A percentile compares a stretch with the other conserved stretches of the same genome.
Conservation (phyloP, 2,797 vertebrate species). For the Aldrovandia affinis region DNA sequence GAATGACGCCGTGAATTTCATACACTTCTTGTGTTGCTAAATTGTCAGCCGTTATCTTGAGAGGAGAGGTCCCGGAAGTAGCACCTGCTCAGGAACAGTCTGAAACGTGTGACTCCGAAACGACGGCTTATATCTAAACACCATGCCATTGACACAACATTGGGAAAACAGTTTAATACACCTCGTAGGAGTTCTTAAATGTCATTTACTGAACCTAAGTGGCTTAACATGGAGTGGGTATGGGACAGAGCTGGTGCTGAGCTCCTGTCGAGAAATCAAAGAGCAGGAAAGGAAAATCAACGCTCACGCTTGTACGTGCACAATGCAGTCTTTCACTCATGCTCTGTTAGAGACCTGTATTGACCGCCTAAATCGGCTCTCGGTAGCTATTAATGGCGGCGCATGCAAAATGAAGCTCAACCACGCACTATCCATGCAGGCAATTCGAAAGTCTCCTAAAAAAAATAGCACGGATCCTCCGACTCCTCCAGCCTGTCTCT, state of each 20-base stretch:
- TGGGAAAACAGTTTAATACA: constrained; percentile 63
- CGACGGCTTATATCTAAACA: constrained; percentile 55
- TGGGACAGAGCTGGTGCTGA: constrained; percentile 11
- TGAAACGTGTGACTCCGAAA: constrained; percentile 64
- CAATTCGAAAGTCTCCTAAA: constrained; percentile 29
- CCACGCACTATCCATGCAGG: constrained; percentile 30
- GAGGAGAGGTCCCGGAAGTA: neutral
- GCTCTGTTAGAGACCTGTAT: constrained; percentile 52
- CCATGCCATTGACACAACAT: constrained; percentile 70
- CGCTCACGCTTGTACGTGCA: constrained; percentile 66
- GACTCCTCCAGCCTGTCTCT: too few species aligned
- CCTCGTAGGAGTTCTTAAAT: constrained; percentile 42
- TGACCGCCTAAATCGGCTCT: constrained; percentile 54
- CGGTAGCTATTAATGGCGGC: constrained; percentile 56
- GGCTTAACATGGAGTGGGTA: neutral
- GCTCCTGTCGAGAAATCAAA: constrained; percentile 15
- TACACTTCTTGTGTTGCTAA: constrained; percentile 28
- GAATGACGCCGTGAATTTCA: constrained; percentile 38
- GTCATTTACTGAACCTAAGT: constrained; percentile 46
- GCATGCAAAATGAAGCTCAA: constrained; percentile 62
- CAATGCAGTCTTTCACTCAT: constrained; percentile 47
- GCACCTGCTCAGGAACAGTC: constrained; percentile 45
- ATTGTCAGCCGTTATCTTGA: constrained; percentile 6
- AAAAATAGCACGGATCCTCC: constrained; percentile 25
- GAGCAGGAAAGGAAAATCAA: constrained; percentile 46